Percentiles rank a stretch among this genome's conserved stretches.
Conservation (phyloP, 2,797 vertebrate genomes). For the Tolypeutes matacus region DNA sequence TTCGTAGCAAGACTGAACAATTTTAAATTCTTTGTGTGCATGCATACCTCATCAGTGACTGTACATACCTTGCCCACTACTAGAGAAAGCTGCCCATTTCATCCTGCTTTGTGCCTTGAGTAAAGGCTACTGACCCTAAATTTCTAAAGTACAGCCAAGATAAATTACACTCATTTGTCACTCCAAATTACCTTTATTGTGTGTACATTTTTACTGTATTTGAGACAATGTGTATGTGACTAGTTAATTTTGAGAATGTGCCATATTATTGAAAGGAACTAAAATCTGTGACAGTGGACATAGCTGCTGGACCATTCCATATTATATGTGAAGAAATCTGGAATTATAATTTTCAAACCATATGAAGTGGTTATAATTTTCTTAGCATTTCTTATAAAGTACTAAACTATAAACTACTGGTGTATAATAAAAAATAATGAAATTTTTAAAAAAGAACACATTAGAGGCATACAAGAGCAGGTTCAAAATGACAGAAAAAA, state of each 20-base stretch:
- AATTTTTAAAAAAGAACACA: slow-evolving; percentile 68
- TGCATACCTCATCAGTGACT: slow-evolving; percentile 90
- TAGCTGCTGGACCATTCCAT: too few species aligned
- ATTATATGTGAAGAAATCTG: too few species aligned
- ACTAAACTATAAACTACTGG: slow-evolving; percentile 77
- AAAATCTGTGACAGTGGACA: too few species aligned
- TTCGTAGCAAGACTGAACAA: slow-evolving; percentile 86
- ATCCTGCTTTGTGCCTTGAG: slow-evolving; percentile 88
- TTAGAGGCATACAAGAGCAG: too few species aligned
- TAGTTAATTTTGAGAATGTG: slow-evolving; percentile 88
- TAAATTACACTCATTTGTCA: slow-evolving; percentile 88
- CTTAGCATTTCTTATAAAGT: slow-evolving; percentile 90
- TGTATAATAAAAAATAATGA: slow-evolving; percentile 93
- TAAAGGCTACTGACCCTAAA: slow-evolving; percentile 88
- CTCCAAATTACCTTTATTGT: slow-evolving; percentile 87
- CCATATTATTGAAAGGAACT: too few species aligned
- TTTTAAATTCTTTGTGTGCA: slow-evolving; percentile 89
- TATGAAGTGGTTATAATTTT: slow-evolving; percentile 87
- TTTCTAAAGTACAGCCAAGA: slow-evolving; percentile 92
- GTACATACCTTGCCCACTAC: slow-evolving; percentile 85
- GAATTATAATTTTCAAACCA: slow-evolving; percentile 77
- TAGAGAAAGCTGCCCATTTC: slow-evolving; percentile 87
- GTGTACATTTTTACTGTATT: slow-evolving; percentile 88
- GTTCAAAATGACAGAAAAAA: too few species aligned
- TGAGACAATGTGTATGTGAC: slow-evolving; percentile 84